These are phyloP conservation scores for Polylopha cassiicola DNA, from an alignment of 2,888 invertebrate species.

Conservation along the genomic window DNA sequence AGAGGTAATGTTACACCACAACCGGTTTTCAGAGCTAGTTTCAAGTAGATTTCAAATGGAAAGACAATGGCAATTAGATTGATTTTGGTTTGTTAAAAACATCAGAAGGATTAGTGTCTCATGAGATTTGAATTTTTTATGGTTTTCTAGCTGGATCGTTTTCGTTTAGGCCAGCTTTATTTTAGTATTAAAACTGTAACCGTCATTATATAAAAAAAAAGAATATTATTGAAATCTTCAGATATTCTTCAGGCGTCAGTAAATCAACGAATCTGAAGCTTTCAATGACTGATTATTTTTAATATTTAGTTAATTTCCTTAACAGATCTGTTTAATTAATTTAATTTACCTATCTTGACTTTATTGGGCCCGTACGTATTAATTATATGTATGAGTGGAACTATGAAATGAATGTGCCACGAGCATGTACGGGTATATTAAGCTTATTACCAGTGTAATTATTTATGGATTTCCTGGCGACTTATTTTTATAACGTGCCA, in stretches of 20 bases:
- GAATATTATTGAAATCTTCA: slow-evolving; percentile 71
- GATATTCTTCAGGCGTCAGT: slow-evolving; percentile 59
- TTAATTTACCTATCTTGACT: slow-evolving; percentile 20
- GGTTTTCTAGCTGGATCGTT: slow-evolving; percentile 2
- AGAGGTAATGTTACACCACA: slow-evolving; percentile 67
- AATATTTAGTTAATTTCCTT: slow-evolving; percentile 36
- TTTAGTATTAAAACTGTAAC: slow-evolving; percentile 12
- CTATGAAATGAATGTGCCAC: slow-evolving; percentile 50
- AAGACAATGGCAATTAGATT: slow-evolving; percentile 17
- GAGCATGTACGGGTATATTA: slow-evolving; percentile 63
- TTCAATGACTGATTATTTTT: slow-evolving; percentile 68
- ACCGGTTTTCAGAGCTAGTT: slow-evolving; percentile 48
- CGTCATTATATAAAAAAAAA: slow-evolving; percentile 28
- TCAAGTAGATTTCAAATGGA: slow-evolving; percentile 43
- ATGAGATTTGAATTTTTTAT: not conserved
- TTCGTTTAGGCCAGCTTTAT: slow-evolving; percentile 12
- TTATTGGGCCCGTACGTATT: slow-evolving; percentile 43
- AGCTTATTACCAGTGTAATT: slow-evolving; percentile 39
- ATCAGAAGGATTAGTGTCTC: no score
- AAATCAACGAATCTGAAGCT: slow-evolving; percentile 72
- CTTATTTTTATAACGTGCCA: slow-evolving; percentile 17
- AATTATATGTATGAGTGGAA: slow-evolving; percentile 38
- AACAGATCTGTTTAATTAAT: slow-evolving; percentile 55
- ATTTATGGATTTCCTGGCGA: no score
- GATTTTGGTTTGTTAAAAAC: slow-evolving; percentile 20